Conservation (phyloP, 2,113 vertebrate species). For the Shinisaurus crocodilurus region DNA sequence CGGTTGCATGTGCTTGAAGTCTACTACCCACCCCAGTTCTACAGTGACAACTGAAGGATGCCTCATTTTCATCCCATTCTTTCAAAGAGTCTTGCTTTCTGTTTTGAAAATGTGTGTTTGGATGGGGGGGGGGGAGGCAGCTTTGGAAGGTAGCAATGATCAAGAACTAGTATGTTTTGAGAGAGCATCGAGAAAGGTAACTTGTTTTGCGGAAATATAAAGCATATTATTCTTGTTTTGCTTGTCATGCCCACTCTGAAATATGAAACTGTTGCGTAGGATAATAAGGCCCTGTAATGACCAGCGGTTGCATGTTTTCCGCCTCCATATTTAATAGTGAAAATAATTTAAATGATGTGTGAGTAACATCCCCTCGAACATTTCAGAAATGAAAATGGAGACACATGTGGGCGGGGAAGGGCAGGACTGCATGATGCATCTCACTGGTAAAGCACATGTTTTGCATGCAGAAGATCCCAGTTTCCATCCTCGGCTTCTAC, state of each 20-base stretch:
- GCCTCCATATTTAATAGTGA: background rate
- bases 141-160: background rate
- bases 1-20: too few species aligned
- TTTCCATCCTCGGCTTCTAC: background rate
- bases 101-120: background rate
- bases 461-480: background rate
- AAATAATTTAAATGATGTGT: too few species aligned
- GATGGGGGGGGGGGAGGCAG: background rate
- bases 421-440: background rate
- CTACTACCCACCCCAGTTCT: background rate
- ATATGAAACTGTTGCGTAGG: background rate
- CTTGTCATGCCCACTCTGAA: background rate
- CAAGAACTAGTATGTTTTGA: background rate
- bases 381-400: background rate
- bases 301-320: background rate
- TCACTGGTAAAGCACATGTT: background rate
- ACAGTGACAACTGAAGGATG: background rate
- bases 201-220: background rate
- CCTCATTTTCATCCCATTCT: background rate
- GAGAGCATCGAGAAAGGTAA: background rate
- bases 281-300: background rate
- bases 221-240: background rate
- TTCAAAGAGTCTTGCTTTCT: background rate
- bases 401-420: too few species aligned
- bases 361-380: background rate